Percentiles rank a stretch among this genome's conserved stretches.
phyloP scores from a whole-genome alignment of 2,888 invertebrate species.

The Junonia oenone region DNA sequence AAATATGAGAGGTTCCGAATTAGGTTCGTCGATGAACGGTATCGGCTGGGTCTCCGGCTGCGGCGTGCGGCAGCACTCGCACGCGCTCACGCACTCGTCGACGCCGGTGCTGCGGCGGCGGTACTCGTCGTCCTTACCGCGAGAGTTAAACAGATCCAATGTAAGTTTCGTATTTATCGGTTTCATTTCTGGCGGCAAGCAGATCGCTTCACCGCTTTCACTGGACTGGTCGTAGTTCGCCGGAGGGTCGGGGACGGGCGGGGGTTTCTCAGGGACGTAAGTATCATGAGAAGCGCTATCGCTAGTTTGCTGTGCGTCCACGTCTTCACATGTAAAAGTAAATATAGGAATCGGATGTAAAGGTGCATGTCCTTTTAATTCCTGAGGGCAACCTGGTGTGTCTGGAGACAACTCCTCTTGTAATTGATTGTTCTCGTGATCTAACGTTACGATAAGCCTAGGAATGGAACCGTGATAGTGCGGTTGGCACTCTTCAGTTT shows the following conservation, averaged over 20 bases:
- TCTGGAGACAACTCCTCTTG: slow-evolving; percentile 62
- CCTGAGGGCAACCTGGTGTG: slow-evolving; percentile 60
- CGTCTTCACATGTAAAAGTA: slow-evolving; percentile 69
- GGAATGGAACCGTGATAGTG: slow-evolving; percentile 67
- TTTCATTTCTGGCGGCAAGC: slow-evolving; percentile 63
- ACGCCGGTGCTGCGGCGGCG: slow-evolving; percentile 57
- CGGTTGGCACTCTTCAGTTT: slow-evolving; percentile 57
- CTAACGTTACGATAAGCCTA: slow-evolving; percentile 62
- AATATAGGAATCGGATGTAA: slow-evolving; percentile 61
- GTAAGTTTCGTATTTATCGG: slow-evolving; percentile 64
- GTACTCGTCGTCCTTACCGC: slow-evolving; percentile 43
- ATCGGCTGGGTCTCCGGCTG: slow-evolving; percentile 65
- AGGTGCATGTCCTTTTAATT: slow-evolving; percentile 40
- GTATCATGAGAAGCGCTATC: slow-evolving; percentile 38
- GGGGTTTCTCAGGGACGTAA: slow-evolving; percentile 42
- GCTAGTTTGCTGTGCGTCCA: slow-evolving; percentile 47
- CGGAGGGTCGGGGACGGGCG: slow-evolving; percentile 50
- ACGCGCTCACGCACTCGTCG: slow-evolving; percentile 66
- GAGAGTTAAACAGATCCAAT: slow-evolving; percentile 53
- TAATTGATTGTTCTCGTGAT: slow-evolving; percentile 60
- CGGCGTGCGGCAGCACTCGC: slow-evolving; percentile 69
- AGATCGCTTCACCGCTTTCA: slow-evolving; percentile 52
- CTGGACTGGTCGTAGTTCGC: slow-evolving; percentile 50
- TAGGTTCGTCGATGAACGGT: slow-evolving; percentile 71
- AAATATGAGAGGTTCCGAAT: slow-evolving; percentile 65